A percentile compares a stretch with the other conserved stretches of the same genome.
Conservation (phyloP, 2,888 invertebrate species). For the Bruchidius siliquastri region DNA sequence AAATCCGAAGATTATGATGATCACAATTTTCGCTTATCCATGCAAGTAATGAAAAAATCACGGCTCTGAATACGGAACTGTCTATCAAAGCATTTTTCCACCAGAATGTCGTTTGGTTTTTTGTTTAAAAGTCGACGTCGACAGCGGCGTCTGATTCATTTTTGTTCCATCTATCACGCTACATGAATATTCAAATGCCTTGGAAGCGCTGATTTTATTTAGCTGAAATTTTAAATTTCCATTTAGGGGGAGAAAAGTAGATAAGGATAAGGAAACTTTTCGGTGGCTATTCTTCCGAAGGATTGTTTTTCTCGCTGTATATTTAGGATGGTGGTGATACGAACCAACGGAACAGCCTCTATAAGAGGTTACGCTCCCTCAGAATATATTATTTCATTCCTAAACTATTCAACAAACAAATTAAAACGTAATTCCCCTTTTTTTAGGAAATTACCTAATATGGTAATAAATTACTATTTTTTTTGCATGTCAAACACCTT, state of each 20-base stretch:
- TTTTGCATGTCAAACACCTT: too few species aligned
- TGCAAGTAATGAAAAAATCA: not conserved
- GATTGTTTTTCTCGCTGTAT: not conserved
- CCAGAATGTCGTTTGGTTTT: not conserved
- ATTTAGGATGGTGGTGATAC: not conserved
- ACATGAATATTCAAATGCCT: conserved; percentile 24
- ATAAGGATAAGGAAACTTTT: not conserved
- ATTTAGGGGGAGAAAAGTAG: not conserved
- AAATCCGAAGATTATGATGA: too few species aligned
- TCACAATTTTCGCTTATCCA: too few species aligned
- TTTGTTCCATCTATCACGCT: conserved; percentile 24
- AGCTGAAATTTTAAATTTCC: not conserved
- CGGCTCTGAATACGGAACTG: not conserved
- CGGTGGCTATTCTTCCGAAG: not conserved
- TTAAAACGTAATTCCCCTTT: too few species aligned
- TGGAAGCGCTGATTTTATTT: not conserved
- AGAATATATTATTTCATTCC: too few species aligned
- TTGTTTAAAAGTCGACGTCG: not conserved
- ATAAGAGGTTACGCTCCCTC: too few species aligned
- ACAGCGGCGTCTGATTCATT: conserved; percentile 21
- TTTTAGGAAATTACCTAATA: too few species aligned
- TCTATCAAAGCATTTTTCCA: not conserved
- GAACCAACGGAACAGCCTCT: too few species aligned
- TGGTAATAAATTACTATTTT: too few species aligned
- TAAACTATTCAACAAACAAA: too few species aligned